Evolutionary conservation across 2,888 invertebrate genomes (phyloP).

Genomic region (Nycteola revayana): DNA sequence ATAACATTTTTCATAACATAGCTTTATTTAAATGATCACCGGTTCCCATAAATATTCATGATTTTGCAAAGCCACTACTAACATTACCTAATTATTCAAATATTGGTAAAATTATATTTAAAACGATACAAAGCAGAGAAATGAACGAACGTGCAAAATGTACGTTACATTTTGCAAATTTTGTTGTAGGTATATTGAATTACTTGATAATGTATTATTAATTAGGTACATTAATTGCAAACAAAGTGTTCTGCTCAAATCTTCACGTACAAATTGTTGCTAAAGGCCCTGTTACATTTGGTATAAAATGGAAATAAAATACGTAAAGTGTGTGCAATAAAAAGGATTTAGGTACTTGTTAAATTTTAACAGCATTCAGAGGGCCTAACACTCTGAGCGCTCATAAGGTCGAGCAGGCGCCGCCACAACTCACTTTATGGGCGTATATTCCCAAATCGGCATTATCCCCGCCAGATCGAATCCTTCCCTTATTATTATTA

Average conservation of each 20-base stretch:
- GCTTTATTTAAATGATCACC: no score
- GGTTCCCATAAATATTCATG: no score
- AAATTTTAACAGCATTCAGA: slow-evolving; percentile 54
- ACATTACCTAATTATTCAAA: no score
- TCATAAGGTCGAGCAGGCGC: slow-evolving; percentile 35
- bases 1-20: no score
- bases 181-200: slow-evolving; percentile 4
- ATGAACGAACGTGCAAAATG: no score
- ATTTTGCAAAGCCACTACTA: no score
- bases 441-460: slow-evolving; percentile 39
- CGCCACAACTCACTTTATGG: slow-evolving; percentile 45
- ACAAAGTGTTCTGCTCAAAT: slow-evolving; percentile 31
- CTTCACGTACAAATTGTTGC: slow-evolving; percentile 13
- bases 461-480: slow-evolving; percentile 42
- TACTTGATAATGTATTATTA: slow-evolving; percentile 25
- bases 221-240: slow-evolving; percentile 45
- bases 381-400: slow-evolving; percentile 28
- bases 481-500: slow-evolving; percentile 46
- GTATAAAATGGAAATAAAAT: slow-evolving; percentile 30
- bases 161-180: no score
- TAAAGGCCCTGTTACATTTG: slow-evolving; percentile 14
- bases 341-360: slow-evolving; percentile 44
- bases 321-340: slow-evolving; percentile 25
- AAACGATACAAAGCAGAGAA: no score
- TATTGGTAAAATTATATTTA: no score